These are phyloP conservation scores for Eucera pruinosa DNA, from an alignment of 2,888 invertebrate species.

Conservation along the genomic window DNA sequence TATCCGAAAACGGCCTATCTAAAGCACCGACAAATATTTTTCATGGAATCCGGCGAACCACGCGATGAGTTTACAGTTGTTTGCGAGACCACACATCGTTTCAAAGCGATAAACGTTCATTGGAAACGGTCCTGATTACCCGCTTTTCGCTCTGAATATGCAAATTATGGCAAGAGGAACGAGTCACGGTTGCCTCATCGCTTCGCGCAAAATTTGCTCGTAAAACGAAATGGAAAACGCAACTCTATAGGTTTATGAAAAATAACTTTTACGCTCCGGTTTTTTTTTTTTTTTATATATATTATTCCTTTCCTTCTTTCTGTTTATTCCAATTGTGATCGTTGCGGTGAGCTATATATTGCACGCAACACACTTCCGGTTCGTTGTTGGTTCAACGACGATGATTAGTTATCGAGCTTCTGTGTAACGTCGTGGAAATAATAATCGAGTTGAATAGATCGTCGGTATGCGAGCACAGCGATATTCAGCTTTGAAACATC, in stretches of 20 bases:
- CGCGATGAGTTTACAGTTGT: conserved; percentile 23
- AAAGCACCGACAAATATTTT: conserved; percentile 39
- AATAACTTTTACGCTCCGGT: background rate
- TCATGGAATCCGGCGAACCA: background rate
- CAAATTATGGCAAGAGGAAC: background rate
- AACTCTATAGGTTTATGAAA: too few relatives aligned
- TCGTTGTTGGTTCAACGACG: background rate
- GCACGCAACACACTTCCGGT: conserved; percentile 30
- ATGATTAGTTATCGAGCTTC: conserved; percentile 7
- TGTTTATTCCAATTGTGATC: background rate
- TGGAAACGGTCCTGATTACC: conserved; percentile 7
- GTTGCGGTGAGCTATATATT: background rate
- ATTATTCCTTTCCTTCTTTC: background rate
- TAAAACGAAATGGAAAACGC: background rate
- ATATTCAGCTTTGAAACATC: background rate
- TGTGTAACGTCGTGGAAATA: background rate
- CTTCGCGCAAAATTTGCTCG: conserved; percentile 11
- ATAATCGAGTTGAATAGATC: background rate
- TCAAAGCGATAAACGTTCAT: conserved; percentile 26
- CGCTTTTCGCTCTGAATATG: background rate
- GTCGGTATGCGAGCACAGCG: background rate
- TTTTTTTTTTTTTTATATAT: background rate
- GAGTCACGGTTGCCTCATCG: conserved; percentile 9
- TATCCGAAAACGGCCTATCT: conserved; percentile 34
- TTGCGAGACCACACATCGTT: conserved; percentile 18